phyloP scores from a whole-genome alignment of 64 coral and sea anemone genomes.

The Stylophora pistillata region DNA sequence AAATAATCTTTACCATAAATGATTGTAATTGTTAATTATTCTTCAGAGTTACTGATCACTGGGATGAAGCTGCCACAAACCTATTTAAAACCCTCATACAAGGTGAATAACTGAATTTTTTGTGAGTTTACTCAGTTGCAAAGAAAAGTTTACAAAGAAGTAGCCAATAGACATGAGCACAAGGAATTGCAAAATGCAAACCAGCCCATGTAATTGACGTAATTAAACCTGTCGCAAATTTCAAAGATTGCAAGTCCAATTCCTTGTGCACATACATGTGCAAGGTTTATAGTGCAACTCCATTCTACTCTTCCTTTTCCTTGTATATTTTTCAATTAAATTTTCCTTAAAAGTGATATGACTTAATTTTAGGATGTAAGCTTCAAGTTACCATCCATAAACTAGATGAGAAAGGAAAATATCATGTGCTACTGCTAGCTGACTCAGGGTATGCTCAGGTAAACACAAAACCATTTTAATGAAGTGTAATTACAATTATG shows the following conservation, averaged over 20 bases:
- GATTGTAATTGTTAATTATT: background rate
- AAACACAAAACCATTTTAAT: background rate
- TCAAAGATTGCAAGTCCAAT: too few species aligned
- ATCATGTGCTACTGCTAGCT: conserved; percentile 76
- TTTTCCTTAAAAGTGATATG: too few species aligned
- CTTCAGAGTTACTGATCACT: conserved; percentile 57
- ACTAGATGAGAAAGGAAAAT: conserved; percentile 78
- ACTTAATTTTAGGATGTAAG: conserved; percentile 59
- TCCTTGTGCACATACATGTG: too few species aligned
- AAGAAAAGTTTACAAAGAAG: too few species aligned
- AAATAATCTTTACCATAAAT: background rate
- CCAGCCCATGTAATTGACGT: too few species aligned
- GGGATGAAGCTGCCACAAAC: conserved; percentile 68
- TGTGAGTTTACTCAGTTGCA: too few species aligned
- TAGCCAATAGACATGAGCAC: too few species aligned
- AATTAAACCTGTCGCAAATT: too few species aligned
- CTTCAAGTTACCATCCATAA: conserved; percentile 68
- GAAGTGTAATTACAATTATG: background rate
- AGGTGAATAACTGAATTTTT: conserved; percentile 25
- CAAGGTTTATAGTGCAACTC: too few species aligned
- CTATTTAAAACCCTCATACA: conserved; percentile 46
- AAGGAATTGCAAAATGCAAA: too few species aligned
- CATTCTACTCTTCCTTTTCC: too few species aligned
- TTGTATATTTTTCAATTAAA: too few species aligned
- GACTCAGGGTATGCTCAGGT: conserved; percentile 41